phyloP scores from a whole-genome alignment of 2,797 vertebrate genomes.

The Clarias laeviceps region DNA sequence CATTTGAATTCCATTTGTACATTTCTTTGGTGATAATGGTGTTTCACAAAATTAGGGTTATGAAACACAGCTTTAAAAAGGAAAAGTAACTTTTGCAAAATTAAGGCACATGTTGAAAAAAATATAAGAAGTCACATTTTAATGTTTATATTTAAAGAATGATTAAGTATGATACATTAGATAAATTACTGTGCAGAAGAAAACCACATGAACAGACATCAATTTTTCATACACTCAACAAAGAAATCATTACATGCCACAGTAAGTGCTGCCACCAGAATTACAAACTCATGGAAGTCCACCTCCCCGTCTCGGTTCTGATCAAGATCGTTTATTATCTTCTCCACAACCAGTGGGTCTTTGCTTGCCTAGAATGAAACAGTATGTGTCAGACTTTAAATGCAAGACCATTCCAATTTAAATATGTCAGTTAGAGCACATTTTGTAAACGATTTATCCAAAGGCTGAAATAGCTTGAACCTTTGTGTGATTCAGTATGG shows the following conservation, averaged over 20 bases:
- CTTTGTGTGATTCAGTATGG: not conserved
- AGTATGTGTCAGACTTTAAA: not conserved
- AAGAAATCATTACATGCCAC: constrained; percentile 90
- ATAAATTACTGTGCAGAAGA: constrained; percentile 20
- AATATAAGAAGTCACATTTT: not conserved
- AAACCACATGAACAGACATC: constrained; percentile 4
- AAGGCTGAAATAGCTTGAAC: not conserved
- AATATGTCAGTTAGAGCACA: not conserved
- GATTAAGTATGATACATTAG: not conserved
- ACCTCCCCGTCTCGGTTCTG: constrained; percentile 86
- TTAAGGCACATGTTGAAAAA: not conserved
- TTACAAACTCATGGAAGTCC: constrained; percentile 91
- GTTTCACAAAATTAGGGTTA: not conserved
- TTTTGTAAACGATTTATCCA: not conserved
- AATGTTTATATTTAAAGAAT: constrained; percentile 7
- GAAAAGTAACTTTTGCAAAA: not conserved
- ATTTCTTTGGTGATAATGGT: not conserved
- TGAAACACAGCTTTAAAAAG: not conserved
- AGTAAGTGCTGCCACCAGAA: constrained; percentile 84
- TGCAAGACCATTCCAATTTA: not conserved
- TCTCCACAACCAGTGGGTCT: constrained; percentile 80
- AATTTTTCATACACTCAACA: constrained; percentile 67
- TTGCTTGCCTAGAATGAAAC: constrained; percentile 71
- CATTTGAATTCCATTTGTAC: not conserved
- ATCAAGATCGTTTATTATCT: constrained; percentile 88